Base-by-base conservation (phyloP, 1,140 invertebrate genomes). In the Drosophila sp. region DNA sequence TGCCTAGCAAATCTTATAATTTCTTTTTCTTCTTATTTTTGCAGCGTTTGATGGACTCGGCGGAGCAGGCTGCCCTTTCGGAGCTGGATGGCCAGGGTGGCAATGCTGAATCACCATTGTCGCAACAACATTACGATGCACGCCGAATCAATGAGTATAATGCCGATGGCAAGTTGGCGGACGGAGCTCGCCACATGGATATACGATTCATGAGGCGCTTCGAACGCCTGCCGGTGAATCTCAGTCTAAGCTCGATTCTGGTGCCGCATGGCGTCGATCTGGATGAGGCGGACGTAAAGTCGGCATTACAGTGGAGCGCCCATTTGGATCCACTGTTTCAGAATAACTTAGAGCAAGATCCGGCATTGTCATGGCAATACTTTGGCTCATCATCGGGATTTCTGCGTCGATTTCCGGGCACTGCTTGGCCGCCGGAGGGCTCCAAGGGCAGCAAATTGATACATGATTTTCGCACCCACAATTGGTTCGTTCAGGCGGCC, bases 401-500 rank as follows among this genome's bases (percentile, higher is more conserved):
- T 92, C 94, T 99, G 85, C 94, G 98, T 78, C 95, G 97, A 80
- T 99, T 98, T 94, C 98, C 98, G 92, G 98, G 97, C 30, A 95
- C 95, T 57, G 95, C 95, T 17, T 96, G 96, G 96, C 95, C 95
- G 29, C 94, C 95, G 6, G 94, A 95, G 62, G 94, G 93, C 5
- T 93, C 93, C 30, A 92, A 93, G 75, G 93, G 94, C 70, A 93
- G 94, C 10, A 94, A 96, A 35, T 95, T 97, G 69, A 94, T 98
- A 62, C 97, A 98, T 92, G 97, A 98, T 92, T 98, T 97, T 87
- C 95, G 97, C 3, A 95, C 96, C 11, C 95, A 96, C 6, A 94
- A 96, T 61, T 98, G 97, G 97, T 99, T 99, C 92, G 96, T 99
- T 4, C 96, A 98, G 76, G 98, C 98, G 0, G 98, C 98, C 1